These are phyloP conservation scores for Tetraodon nigroviridis DNA, from an alignment of 2,113 vertebrate genomes.

Conservation along the genomic window DNA sequence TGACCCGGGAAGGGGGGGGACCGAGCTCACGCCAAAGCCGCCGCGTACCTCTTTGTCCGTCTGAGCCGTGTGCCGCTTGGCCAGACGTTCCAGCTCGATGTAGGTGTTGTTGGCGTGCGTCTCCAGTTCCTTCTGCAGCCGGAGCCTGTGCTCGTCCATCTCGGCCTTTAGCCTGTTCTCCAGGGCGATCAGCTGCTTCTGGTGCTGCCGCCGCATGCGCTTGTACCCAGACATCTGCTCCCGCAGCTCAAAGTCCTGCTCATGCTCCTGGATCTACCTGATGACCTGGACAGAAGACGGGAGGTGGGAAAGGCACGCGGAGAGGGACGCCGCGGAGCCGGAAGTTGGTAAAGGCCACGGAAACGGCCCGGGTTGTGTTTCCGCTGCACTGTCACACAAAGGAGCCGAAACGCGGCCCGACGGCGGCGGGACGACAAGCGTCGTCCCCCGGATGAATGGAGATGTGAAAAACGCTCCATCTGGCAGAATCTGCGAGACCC, in stretches of 20 bases:
- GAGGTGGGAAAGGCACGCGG: conserved; percentile 27
- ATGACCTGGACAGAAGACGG: conserved; percentile 80
- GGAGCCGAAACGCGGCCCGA: neutral
- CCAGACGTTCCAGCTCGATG: conserved; percentile 98
- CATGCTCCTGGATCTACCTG: conserved; percentile 99
- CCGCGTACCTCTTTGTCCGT: conserved; percentile 91
- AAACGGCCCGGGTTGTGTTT: neutral
- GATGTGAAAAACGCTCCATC: no score
- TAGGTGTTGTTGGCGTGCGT: conserved; percentile 98
- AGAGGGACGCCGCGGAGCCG: no score
- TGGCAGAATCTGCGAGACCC: no score
- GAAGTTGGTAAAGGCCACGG: neutral
- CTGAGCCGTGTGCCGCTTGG: conserved; percentile 93
- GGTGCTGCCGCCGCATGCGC: conserved; percentile 99
- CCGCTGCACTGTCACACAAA: neutral
- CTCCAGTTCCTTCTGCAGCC: conserved; percentile 99
- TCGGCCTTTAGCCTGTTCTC: conserved; percentile 99
- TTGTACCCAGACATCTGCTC: conserved; percentile 99
- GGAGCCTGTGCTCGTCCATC: conserved; percentile 99
- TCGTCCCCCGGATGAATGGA: no score
- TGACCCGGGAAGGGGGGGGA: neutral
- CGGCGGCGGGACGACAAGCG: no score
- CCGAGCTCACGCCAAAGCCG: no score
- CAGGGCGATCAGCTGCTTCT: conserved; percentile 99
- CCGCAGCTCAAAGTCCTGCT: conserved; percentile 99